phyloP scores from a whole-genome alignment of 2,797 vertebrate genomes.

The Pristis pectinata region DNA sequence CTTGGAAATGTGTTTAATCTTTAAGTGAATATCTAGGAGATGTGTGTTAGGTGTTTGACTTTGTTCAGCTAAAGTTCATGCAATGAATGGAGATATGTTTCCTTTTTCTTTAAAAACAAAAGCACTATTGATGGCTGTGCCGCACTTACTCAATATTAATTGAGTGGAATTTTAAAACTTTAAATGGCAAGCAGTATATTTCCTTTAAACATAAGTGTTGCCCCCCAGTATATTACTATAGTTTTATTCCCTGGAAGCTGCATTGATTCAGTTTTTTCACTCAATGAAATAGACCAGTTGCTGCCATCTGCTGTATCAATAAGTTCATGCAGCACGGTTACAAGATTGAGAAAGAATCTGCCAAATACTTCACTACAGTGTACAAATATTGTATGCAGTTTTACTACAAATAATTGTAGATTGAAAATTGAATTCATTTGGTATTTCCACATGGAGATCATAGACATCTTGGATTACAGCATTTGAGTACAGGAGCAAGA shows the following conservation, averaged over 20 bases:
- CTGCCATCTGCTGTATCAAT: slow-evolving; percentile 29
- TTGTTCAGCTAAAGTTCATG: neutral
- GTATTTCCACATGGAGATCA: too few species aligned
- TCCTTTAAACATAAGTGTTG: neutral
- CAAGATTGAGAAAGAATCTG: neutral
- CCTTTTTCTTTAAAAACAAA: neutral
- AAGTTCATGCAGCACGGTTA: neutral
- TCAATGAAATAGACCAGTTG: neutral
- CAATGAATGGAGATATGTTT: neutral
- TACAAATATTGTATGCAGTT: too few species aligned
- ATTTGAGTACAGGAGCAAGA: too few species aligned
- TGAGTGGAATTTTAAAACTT: neutral
- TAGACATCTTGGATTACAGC: too few species aligned
- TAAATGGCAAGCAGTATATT: neutral
- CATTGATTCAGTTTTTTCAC: neutral
- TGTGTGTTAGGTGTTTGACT: neutral
- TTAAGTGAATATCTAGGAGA: neutral
- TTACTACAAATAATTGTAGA: too few species aligned
- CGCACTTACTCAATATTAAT: neutral
- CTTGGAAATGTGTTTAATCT: neutral
- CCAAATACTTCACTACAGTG: neutral
- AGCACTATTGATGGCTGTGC: neutral
- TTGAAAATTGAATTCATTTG: too few species aligned
- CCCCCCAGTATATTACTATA: neutral
- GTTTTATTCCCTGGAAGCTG: neutral